phyloP scores from a whole-genome alignment of 2,113 vertebrate species.

The Tetrax tetrax region DNA sequence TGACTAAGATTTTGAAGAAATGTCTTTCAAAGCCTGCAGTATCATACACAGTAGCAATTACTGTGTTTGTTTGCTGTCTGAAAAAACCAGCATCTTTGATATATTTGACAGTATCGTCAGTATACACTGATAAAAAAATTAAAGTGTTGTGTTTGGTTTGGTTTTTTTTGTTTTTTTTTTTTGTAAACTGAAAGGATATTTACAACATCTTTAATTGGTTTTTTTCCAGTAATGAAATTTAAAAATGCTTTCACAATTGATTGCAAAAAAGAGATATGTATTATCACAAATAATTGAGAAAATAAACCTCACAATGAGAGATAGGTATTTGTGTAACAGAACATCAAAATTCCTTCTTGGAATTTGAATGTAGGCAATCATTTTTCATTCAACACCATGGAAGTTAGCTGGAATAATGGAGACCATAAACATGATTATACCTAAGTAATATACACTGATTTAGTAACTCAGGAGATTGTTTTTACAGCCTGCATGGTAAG shows the following conservation, averaged over 20 bases:
- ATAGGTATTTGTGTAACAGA: background rate
- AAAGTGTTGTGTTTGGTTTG: rapidly evolving
- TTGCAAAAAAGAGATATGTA: background rate
- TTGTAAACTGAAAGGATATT: background rate
- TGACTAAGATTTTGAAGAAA: background rate
- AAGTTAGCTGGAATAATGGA: background rate
- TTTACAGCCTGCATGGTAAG: background rate
- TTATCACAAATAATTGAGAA: background rate
- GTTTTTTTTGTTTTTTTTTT: background rate
- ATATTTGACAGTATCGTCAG: background rate
- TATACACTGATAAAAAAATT: background rate
- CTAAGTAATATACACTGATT: background rate
- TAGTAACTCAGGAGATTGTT: background rate
- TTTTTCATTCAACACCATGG: background rate
- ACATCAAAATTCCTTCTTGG: background rate
- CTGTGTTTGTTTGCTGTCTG: background rate
- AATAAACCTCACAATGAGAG: background rate
- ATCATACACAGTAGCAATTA: background rate
- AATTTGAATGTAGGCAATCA: background rate
- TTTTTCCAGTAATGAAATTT: background rate
- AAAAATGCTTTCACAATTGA: background rate
- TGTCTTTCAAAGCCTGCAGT: background rate
- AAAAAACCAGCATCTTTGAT: background rate
- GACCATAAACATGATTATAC: background rate
- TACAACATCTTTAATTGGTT: background rate